Evolutionary conservation across 2,113 vertebrate genomes (phyloP).

Genomic region (Crocuta crocuta): DNA sequence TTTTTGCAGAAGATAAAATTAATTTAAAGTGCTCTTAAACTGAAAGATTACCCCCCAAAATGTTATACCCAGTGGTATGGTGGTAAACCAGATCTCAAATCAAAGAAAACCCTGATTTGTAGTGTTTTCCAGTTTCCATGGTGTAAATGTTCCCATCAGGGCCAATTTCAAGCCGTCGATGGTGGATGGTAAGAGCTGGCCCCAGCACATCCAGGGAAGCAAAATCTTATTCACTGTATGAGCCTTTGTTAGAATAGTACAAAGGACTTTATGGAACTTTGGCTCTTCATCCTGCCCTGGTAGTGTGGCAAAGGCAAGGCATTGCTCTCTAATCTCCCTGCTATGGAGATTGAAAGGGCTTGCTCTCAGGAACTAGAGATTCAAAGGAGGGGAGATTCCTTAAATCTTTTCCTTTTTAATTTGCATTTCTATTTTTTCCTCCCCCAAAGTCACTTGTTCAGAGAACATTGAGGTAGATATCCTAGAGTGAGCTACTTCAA

Average conservation of each 20-base stretch:
- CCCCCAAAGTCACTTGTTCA: neutral
- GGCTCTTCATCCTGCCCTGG: neutral
- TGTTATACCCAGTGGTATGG: neutral
- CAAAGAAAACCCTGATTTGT: neutral
- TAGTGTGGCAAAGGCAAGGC: neutral
- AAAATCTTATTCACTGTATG: neutral
- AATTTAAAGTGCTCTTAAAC: neutral
- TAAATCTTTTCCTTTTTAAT: neutral
- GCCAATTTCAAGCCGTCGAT: neutral
- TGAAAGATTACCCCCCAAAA: neutral
- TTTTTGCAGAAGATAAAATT: neutral
- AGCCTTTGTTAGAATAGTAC: neutral
- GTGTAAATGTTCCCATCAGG: neutral
- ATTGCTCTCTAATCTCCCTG: neutral
- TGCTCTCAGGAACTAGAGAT: neutral
- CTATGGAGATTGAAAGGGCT: neutral
- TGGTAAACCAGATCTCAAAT: neutral
- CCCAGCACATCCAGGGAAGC: neutral
- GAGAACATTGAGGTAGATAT: neutral
- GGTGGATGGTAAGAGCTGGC: neutral
- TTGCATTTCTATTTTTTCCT: neutral
- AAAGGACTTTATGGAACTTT: neutral
- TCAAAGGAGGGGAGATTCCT: neutral
- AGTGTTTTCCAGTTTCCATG: neutral
- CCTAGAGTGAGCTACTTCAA: neutral